These are phyloP conservation scores for Lophura nycthemera DNA, from an alignment of 2,113 vertebrate species.

Conservation along the genomic window DNA sequence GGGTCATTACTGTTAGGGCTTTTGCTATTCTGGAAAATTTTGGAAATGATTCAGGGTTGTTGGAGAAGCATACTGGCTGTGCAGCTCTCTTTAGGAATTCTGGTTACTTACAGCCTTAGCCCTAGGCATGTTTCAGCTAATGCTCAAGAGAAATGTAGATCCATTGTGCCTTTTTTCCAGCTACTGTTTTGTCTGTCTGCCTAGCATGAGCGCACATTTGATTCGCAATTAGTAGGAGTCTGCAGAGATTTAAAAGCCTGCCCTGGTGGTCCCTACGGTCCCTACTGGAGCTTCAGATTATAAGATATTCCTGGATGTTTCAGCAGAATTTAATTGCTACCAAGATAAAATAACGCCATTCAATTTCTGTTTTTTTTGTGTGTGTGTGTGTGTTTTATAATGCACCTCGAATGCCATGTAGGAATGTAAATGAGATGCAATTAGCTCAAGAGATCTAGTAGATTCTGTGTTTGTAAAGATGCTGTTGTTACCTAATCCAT, in stretches of 20 bases:
- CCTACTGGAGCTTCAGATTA: not conserved
- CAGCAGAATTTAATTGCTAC: not conserved
- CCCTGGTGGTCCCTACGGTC: slow-evolving; percentile 41
- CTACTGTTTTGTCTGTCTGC: slow-evolving; percentile 38
- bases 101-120: slow-evolving; percentile 35
- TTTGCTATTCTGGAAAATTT: slow-evolving; percentile 1
- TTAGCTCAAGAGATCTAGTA: slow-evolving; percentile 1
- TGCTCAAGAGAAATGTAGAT: slow-evolving; percentile 45
- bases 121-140: slow-evolving; percentile 2
- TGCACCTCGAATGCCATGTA: not conserved
- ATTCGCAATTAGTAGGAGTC: slow-evolving; percentile 37
- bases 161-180: slow-evolving; percentile 26
- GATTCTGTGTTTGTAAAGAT: not conserved
- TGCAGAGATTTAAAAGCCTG: slow-evolving; percentile 36
- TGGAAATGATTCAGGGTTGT: not conserved
- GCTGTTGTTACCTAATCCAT: not conserved
- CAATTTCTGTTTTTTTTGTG: not conserved
- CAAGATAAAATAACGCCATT: not conserved
- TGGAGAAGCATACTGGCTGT: not conserved
- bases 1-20: slow-evolving; percentile 4
- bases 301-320: not conserved
- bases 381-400: not conserved
- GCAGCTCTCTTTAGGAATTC: slow-evolving; percentile 20
- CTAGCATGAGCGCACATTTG: slow-evolving; percentile 55
- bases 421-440: slow-evolving; percentile 12